phyloP scores from a whole-genome alignment of 2,113 vertebrate species.

The Craseonycteris thonglongyai region DNA sequence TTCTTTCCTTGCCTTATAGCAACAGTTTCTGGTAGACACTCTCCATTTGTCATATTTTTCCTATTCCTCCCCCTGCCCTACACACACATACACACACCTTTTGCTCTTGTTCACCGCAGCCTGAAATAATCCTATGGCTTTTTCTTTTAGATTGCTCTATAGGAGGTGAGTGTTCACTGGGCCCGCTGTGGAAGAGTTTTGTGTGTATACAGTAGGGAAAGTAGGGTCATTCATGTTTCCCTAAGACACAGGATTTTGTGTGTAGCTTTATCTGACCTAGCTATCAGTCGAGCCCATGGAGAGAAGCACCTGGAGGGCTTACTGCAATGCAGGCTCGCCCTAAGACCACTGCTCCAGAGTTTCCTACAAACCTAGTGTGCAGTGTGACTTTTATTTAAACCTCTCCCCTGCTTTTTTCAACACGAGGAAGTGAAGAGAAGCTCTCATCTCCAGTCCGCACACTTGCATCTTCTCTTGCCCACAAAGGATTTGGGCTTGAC shows the following conservation, averaged over 20 bases:
- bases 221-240: not conserved
- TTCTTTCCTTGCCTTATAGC: not conserved
- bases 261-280: not conserved
- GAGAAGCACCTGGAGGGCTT: not conserved
- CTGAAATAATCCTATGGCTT: not conserved
- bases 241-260: not conserved
- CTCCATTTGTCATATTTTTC: not conserved
- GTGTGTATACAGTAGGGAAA: not conserved
- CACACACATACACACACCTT: too few relatives aligned
- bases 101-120: not conserved
- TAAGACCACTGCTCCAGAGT: not conserved
- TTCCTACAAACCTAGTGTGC: not conserved
- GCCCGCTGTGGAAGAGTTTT: not conserved
- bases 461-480: not conserved
- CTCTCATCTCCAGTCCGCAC: not conserved
- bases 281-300: not conserved
- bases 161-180: not conserved
- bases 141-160: not conserved
- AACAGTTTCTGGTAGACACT: not conserved
- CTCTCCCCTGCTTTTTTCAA: not conserved
- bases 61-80: not conserved
- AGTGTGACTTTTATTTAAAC: not conserved
- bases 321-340: not conserved
- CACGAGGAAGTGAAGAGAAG: not conserved
- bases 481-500: not conserved